Percentiles rank a stretch among this genome's conserved stretches.
phyloP scores from a whole-genome alignment of 2,888 invertebrate genomes.

The Latrodectus hesperus region DNA sequence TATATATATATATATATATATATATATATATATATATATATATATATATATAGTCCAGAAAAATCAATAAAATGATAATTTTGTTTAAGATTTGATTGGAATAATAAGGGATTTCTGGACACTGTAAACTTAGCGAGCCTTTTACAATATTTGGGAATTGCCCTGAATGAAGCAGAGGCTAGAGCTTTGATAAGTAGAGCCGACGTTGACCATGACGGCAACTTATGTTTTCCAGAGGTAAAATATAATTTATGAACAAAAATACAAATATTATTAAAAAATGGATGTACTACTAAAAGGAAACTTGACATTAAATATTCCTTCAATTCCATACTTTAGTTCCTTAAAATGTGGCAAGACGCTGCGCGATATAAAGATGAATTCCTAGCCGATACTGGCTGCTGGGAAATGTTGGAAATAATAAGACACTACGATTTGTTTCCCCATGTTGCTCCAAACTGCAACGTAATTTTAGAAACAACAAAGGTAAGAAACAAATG shows the following conservation, averaged over 20 bases:
- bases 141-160: slow-evolving; percentile 3
- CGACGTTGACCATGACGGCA: slow-evolving; percentile 21
- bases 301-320: not conserved
- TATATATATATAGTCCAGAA: no score
- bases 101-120: slow-evolving; percentile 21
- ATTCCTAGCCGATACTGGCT: slow-evolving; percentile 1
- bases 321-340: slow-evolving; percentile 10
- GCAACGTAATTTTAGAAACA: not conserved
- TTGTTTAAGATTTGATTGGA: slow-evolving; percentile 13
- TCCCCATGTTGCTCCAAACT: not conserved
- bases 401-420: slow-evolving; percentile 13
- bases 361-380: slow-evolving; percentile 16
- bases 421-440: slow-evolving; percentile 15
- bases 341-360: slow-evolving; percentile 38
- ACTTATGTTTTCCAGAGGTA: slow-evolving; percentile 38
- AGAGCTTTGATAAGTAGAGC: slow-evolving; percentile 10
- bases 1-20: no score
- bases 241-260: not conserved
- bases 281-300: not conserved
- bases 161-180: not conserved
- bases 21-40: no score
- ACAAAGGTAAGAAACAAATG: not conserved
- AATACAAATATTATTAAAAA: not conserved
- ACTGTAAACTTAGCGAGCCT: not conserved
- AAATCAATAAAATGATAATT: no score